phyloP scores from a whole-genome alignment of 1,140 invertebrate genomes.

The Frieseomelitta varia region DNA sequence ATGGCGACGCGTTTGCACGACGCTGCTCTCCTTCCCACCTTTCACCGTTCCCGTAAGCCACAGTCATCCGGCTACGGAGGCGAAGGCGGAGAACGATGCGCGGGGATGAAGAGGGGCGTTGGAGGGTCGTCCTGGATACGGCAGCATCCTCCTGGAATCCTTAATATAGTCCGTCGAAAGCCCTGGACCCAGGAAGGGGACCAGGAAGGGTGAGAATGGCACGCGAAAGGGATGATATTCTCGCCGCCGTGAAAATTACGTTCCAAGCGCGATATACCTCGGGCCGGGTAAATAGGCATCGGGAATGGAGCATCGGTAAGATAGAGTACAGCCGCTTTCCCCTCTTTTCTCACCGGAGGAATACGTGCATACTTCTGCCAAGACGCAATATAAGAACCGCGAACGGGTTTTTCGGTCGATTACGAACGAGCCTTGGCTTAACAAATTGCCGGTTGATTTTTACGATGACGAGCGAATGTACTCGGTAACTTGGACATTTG shows the following conservation, averaged over 20 bases:
- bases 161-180: slow-evolving; percentile 75
- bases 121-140: slow-evolving; percentile 45
- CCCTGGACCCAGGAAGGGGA: neutral
- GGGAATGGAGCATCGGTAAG: slow-evolving; percentile 1
- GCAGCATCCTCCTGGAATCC: slow-evolving; percentile 71
- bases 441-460: neutral
- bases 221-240: slow-evolving; percentile 63
- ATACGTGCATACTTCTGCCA: neutral
- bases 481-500: neutral
- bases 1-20: slow-evolving; percentile 26
- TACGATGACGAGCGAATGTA: neutral
- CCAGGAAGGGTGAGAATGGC: slow-evolving; percentile 65
- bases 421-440: neutral
- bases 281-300: slow-evolving; percentile 27
- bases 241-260: slow-evolving; percentile 72
- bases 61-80: neutral
- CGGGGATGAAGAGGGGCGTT: neutral
- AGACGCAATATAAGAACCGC: neutral
- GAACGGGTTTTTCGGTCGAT: neutral
- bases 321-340: neutral
- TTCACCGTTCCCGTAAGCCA: neutral
- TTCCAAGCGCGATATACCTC: slow-evolving; percentile 20
- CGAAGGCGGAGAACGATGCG: neutral
- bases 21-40: too few relatives aligned
- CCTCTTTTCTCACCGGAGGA: neutral